These are phyloP conservation scores for Drosophila pruinosa DNA, from an alignment of 1,140 invertebrate species.

Conservation along the genomic window DNA sequence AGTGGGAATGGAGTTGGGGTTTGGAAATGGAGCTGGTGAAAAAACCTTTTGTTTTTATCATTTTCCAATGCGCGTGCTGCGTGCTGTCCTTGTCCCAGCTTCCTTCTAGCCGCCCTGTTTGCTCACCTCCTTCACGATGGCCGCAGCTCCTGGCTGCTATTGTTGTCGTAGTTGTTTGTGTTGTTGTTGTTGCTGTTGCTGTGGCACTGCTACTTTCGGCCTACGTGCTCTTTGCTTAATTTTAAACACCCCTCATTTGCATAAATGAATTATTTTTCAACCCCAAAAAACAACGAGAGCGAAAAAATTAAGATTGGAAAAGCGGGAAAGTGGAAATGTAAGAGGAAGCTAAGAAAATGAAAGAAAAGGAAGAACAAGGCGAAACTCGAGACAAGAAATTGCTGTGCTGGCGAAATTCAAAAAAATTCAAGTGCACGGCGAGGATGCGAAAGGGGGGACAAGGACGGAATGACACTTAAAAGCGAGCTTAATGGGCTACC, in stretches of 20 bases:
- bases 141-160: constrained; percentile 12
- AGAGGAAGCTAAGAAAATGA: constrained; percentile 49
- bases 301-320: constrained; percentile 64
- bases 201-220: constrained; percentile 59
- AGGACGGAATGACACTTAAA: constrained; percentile 67
- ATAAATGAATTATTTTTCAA: constrained; percentile 81
- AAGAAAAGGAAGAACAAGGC: background rate
- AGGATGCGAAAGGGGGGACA: constrained; percentile 15
- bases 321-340: constrained; percentile 19
- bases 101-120: background rate
- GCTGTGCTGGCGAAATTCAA: constrained; percentile 72
- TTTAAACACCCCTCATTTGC: constrained; percentile 81
- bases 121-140: constrained; percentile 69
- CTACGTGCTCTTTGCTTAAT: constrained; percentile 80
- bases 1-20: background rate
- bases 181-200: constrained; percentile 44
- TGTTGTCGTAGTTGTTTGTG: constrained; percentile 14
- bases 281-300: constrained; percentile 62
- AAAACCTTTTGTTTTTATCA: constrained; percentile 74
- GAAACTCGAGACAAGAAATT: constrained; percentile 50
- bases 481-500: constrained; percentile 66
- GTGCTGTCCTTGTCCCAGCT: constrained; percentile 9
- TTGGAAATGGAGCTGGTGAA: background rate
- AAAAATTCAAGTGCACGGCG: constrained; percentile 70
- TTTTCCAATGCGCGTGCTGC: constrained; percentile 66